phyloP scores from a whole-genome alignment of 2,888 invertebrate species.

The Drosophila ustulata region DNA sequence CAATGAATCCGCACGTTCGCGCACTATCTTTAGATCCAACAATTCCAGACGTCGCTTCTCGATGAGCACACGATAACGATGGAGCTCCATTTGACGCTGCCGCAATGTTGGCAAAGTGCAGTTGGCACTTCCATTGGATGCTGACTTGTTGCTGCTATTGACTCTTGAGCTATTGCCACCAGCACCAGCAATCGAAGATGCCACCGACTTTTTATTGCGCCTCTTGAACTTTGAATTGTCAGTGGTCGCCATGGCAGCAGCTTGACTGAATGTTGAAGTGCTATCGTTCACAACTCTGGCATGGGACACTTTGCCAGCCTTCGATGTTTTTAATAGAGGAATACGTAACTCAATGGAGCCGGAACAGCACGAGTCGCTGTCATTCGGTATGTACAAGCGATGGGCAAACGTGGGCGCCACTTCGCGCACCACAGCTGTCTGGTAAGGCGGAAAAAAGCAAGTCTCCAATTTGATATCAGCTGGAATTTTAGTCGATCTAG shows the following conservation, averaged over 20 bases:
- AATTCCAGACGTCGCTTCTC: conserved; percentile 76
- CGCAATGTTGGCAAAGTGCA: conserved; percentile 50
- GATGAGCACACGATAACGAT: conserved; percentile 72
- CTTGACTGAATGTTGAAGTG: conserved; percentile 11
- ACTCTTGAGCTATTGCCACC: conserved; percentile 1
- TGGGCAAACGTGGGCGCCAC: conserved; percentile 65
- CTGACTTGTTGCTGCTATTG: conserved; percentile 3
- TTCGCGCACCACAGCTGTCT: conserved; percentile 68
- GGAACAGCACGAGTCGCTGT: conserved; percentile 60
- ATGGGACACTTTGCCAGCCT: not conserved
- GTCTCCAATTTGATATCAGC: conserved; percentile 53
- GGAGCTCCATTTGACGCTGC: conserved; percentile 74
- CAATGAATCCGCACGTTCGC: conserved; percentile 75
- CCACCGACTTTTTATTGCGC: conserved; percentile 19
- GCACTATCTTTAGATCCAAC: conserved; percentile 72
- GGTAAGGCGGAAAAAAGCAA: conserved; percentile 66
- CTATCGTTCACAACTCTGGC: conserved; percentile 7
- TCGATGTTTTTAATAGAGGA: conserved; percentile 28
- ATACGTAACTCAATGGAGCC: conserved; percentile 41
- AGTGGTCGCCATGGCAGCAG: not conserved
- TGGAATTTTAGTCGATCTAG: conserved; percentile 4
- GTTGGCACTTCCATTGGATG: conserved; percentile 15
- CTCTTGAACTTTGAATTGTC: conserved; percentile 25
- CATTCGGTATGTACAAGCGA: conserved; percentile 36
- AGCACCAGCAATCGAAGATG: conserved; percentile 27